phyloP scores from a whole-genome alignment of 2,888 invertebrate genomes.

The Melitaea athalia region DNA sequence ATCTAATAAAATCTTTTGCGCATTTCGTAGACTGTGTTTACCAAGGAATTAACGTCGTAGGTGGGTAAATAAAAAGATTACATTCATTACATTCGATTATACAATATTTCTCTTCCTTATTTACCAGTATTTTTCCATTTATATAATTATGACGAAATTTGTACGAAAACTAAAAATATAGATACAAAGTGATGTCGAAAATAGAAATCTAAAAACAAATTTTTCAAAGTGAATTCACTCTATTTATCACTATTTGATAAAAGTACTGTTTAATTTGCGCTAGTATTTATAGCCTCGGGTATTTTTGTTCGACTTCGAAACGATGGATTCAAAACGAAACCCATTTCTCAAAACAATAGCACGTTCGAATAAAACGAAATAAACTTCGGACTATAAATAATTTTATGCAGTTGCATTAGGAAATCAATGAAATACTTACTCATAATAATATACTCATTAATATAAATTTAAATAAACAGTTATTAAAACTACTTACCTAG shows the following conservation, averaged over 20 bases:
- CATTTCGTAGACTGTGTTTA: no score
- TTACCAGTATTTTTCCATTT: no score
- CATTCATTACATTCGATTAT: no score
- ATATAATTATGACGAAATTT: not conserved
- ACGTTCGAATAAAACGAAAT: no score
- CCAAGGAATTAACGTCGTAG: no score
- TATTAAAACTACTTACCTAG: constrained; percentile 59
- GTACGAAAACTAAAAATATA: not conserved
- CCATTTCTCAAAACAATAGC: not conserved
- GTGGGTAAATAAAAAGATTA: no score
- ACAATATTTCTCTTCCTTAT: no score
- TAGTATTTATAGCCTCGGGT: not conserved
- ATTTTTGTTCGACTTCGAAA: not conserved
- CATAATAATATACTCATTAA: not conserved
- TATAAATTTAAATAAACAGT: not conserved
- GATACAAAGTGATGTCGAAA: not conserved
- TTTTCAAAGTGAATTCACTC: not conserved
- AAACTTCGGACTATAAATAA: no score
- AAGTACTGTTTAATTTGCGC: not conserved
- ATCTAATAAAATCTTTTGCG: no score
- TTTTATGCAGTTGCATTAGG: no score
- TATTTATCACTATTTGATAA: not conserved
- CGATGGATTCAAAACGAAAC: not conserved
- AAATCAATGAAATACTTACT: no score
- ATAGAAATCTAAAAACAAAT: not conserved